Base-by-base conservation (phyloP, 2,113 vertebrate genomes). In the Muntiacus muntjak region DNA sequence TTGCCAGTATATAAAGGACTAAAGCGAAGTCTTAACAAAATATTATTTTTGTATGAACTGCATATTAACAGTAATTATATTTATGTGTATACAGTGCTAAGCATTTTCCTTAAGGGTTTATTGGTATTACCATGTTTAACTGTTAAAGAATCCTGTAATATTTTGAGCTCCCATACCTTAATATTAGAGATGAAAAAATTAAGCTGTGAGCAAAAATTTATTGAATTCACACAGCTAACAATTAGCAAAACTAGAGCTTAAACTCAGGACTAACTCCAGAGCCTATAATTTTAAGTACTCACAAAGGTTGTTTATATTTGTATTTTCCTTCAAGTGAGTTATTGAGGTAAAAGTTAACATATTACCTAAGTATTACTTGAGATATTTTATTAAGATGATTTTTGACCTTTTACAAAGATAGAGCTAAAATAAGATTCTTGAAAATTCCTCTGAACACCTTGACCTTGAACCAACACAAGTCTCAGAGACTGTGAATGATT, bases 401-500 rank as follows among this genome's bases (percentile, higher is more conserved):
- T 16, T 23, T 91, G 6, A 16, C 13, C 36, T 97, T 94, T 96
- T 87, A 76, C 82, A 95, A 94, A 93, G n/a, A 86, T 47, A 90
- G 19, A 5, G 45, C 16, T 74, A 93, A 97, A 95, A 96, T 91
- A 94, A 87, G 17, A 90, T 94, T 82, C 83, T 87, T 93, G 79
- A 79, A 96, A 94, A 86, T 94, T 91, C 58, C 78, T 92, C 64
- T 91, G 52, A 89, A 91, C n/a, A 40, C 55, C 7, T 94, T 97
- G 96, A 79, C 47, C 62, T 67, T 62, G 52, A 55, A 54, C 64
- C 96, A 97, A 47, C 10, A 19, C 5, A 23, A 81, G 10, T 78
- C 93, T 84, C 52, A 96, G 79, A 87, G 40, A 85, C 83, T 93
- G 45, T 87, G 43, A 97, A 94, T 92, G 93, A 97, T 81, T 96